Conservation (phyloP, 2,888 invertebrate genomes). For the Dascillus cervinus region DNA sequence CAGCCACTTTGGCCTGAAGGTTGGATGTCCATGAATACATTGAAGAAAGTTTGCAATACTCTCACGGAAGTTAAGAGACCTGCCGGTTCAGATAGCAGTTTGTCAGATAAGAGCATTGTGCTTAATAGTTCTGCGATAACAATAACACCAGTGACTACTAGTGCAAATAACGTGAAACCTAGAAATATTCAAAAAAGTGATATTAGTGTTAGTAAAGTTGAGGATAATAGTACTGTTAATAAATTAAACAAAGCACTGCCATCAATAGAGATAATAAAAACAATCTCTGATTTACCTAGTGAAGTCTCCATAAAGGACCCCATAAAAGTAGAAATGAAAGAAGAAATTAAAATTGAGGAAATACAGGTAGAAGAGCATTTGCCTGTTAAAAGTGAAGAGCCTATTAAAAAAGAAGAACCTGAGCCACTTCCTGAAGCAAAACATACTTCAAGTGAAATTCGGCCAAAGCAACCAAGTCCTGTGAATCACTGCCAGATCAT, state of each 20-base stretch:
- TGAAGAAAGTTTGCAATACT: slow-evolving; percentile 31
- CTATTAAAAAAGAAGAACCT: not conserved
- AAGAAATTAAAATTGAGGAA: slow-evolving; percentile 1
- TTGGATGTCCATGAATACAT: slow-evolving; percentile 44
- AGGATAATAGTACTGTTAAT: slow-evolving; percentile 15
- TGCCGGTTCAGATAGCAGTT: slow-evolving; percentile 3
- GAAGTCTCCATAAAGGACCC: not conserved
- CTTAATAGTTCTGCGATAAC: slow-evolving; percentile 18
- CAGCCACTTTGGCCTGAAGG: slow-evolving; percentile 49
- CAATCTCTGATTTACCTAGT: slow-evolving; percentile 1
- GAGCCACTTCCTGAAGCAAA: slow-evolving; percentile 1
- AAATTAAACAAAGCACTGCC: slow-evolving; percentile 16
- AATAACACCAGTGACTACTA: slow-evolving; percentile 19
- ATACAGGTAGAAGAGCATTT: not conserved
- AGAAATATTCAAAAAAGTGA: slow-evolving; percentile 16
- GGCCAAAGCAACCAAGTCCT: slow-evolving; percentile 1
- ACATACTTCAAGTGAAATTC: slow-evolving; percentile 3
- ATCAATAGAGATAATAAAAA: slow-evolving; percentile 14
- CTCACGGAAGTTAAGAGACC: slow-evolving; percentile 18
- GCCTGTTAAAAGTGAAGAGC: not conserved
- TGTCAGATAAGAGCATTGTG: slow-evolving; percentile 4
- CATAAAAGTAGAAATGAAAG: not conserved
- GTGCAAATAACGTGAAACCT: slow-evolving; percentile 12
- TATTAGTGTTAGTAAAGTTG: slow-evolving; percentile 23
- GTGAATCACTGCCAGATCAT: slow-evolving; percentile 32